Base-by-base conservation (phyloP, 1,140 invertebrate genomes). In the Heliconius nattereri region DNA sequence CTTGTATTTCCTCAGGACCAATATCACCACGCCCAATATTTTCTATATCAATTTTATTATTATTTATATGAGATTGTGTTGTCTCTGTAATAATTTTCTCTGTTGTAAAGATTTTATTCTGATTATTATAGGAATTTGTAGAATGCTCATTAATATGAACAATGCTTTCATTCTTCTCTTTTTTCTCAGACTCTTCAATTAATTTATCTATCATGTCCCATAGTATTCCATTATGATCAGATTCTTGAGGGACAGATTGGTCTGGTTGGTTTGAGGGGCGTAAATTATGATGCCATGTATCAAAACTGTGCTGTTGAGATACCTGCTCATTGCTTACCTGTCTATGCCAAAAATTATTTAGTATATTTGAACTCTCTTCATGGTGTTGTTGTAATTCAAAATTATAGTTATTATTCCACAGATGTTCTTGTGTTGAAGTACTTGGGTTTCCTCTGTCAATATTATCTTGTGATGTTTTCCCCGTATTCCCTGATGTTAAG, bases 1-100 rank as follows among this genome's bases (percentile, higher is more conserved):
- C 26, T 19, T 73, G 71, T 78, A 29, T 49, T 49, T 88, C 86
- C 76, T 89, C 87, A 72, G 86, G 76, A 29, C 83, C 84, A 73
- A 89, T 89, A 70, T 89, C 87, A 32, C 87, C 87, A 66, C 86
- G 86, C 0, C 83, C 86, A 76, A 82, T 32, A 79, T 89, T 82
- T 3, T 26, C 20, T 37, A 37, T 19, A 7, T 49, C 35, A 76
- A 26, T 76, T 70, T 70, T 11, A 26, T 70, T 2, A 23, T 45
- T 60, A 29, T 29, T 76, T 45, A 70, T 26, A 70, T 70, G 13
- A 32, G 37, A 3, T 37, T 70, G 37, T 45, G 35, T 70, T 70
- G 57, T n/a, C 66, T 70, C 20, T 19, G n/a, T 54, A 20, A 29
- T 26, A 70, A 1, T 66, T 16, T 71, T 70, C 19, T 70, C 75